Evolutionary conservation across 2,113 vertebrate species (phyloP).

Genomic region (Marmota flaviventris): DNA sequence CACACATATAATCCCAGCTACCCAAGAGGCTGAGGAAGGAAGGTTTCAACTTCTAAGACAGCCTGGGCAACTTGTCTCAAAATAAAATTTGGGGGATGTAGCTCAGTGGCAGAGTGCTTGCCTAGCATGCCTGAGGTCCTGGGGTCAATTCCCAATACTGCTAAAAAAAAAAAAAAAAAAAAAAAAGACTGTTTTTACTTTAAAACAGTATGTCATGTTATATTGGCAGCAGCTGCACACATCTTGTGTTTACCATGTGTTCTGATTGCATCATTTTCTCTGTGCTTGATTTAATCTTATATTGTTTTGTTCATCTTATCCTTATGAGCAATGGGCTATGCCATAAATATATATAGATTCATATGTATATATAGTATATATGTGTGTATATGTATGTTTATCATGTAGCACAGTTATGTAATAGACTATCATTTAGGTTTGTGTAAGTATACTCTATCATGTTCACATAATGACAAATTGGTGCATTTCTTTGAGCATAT

Average conservation of each 20-base stretch:
- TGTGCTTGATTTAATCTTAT: not conserved
- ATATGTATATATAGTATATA: too few species aligned
- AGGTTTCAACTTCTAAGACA: not conserved
- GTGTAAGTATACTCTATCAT: not conserved
- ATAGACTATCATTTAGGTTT: not conserved
- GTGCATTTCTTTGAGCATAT: not conserved
- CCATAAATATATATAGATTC: not conserved
- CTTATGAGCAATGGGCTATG: too few species aligned
- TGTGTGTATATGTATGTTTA: not conserved
- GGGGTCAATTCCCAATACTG: not conserved
- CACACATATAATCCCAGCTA: not conserved
- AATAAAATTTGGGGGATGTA: not conserved
- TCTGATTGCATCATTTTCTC: not conserved
- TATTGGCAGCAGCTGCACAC: not conserved
- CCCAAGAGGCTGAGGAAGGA: not conserved
- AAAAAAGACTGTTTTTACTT: too few species aligned
- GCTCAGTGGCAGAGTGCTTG: too few species aligned
- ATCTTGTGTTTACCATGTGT: not conserved
- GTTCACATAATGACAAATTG: not conserved
- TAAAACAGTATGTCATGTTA: not conserved
- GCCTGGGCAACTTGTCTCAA: not conserved
- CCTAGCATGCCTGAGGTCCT: too few species aligned
- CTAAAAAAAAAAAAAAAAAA: not conserved
- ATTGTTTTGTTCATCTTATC: not conserved
- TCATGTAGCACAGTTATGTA: not conserved